Evolutionary conservation across 2,888 invertebrate genomes (phyloP).

Genomic region (Kryphioiulus occultus): DNA sequence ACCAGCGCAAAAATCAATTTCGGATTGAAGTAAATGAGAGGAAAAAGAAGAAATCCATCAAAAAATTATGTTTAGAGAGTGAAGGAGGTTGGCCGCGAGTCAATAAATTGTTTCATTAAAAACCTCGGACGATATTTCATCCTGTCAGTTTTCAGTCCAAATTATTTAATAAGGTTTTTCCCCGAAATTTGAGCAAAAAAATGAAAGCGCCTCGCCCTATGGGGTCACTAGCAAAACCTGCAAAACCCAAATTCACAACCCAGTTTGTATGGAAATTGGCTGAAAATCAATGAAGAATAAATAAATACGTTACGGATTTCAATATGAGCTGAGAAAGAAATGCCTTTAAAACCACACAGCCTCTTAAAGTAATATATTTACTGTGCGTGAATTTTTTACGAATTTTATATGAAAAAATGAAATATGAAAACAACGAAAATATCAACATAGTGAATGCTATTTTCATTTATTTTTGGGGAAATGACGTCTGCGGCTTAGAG

Average conservation of each 20-base stretch:
- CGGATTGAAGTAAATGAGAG: conserved; percentile 16
- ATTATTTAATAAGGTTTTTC: conserved; percentile 5
- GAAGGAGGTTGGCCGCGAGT: background rate
- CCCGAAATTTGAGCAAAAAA: background rate
- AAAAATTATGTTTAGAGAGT: conserved; percentile 15
- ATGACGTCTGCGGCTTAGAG: too few relatives aligned
- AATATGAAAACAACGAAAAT: too few relatives aligned
- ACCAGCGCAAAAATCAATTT: conserved; percentile 7
- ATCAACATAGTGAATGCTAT: too few relatives aligned
- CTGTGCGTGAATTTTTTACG: too few relatives aligned
- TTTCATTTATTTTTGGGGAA: too few relatives aligned
- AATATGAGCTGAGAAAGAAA: background rate
- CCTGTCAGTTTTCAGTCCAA: background rate
- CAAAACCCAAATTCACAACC: background rate
- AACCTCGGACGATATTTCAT: conserved; percentile 11
- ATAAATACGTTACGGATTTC: background rate
- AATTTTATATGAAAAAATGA: too few relatives aligned
- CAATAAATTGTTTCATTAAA: conserved; percentile 1
- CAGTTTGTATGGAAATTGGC: background rate
- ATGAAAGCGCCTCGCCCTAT: background rate
- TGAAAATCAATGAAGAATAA: background rate
- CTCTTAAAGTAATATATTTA: too few relatives aligned
- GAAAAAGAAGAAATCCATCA: conserved; percentile 15
- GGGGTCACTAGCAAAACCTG: background rate
- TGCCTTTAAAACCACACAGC: background rate